Evolutionary conservation across 1,140 invertebrate genomes (phyloP).

Genomic region (Streblospio benedicti): DNA sequence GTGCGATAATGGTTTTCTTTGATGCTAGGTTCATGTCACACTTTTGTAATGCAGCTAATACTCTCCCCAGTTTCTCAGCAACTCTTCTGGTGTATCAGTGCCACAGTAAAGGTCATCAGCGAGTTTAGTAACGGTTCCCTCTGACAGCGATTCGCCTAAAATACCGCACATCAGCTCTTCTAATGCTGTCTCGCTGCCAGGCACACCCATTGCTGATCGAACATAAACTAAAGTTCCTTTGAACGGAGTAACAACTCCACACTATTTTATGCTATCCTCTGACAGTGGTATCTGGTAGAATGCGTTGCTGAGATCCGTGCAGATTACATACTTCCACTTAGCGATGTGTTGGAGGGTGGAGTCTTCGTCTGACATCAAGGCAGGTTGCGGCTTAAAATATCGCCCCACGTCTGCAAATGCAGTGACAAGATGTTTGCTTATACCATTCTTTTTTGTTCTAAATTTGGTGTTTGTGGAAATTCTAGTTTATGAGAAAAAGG

Average conservation of each 20-base stretch:
- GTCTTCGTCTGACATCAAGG: slow-evolving; percentile 21
- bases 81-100: too few species aligned
- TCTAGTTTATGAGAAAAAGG: too few species aligned
- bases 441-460: too few species aligned
- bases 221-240: slow-evolving; percentile 17
- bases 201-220: slow-evolving; percentile 16
- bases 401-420: slow-evolving; percentile 19
- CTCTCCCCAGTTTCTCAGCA: too few species aligned
- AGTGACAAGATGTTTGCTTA: slow-evolving; percentile 22
- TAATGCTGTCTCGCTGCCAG: neutral
- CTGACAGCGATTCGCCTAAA: slow-evolving; percentile 5
- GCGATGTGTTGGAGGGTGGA: slow-evolving; percentile 18
- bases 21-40: too few species aligned
- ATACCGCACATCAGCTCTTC: slow-evolving; percentile 15
- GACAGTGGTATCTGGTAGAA: too few species aligned
- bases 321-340: slow-evolving; percentile 11
- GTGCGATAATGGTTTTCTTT: too few species aligned
- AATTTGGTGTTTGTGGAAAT: too few species aligned
- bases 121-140: slow-evolving; percentile 9
- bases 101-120: slow-evolving; percentile 15
- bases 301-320: too few species aligned
- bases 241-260: slow-evolving; percentile 16
- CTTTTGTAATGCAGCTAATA: too few species aligned
- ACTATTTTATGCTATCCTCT: slow-evolving; percentile 22
- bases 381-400: slow-evolving; percentile 16